phyloP scores from a whole-genome alignment of 2,113 vertebrate species.

The zebrafish (Danio rerio) region DNA sequence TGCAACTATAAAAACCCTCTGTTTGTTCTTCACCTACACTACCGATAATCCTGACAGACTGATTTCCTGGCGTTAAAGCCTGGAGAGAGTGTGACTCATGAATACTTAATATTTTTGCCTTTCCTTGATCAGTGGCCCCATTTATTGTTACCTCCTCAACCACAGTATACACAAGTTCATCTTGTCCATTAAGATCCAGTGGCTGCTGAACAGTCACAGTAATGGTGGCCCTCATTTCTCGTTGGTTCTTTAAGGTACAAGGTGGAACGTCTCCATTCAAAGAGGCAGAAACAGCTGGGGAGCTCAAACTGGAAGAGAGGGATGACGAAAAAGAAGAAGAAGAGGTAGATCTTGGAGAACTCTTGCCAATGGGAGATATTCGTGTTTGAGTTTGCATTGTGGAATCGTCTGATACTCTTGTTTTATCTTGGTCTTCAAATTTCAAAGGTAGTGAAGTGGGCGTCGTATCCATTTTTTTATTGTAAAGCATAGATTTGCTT shows the following conservation, averaged over 20 bases:
- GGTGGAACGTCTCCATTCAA: slow-evolving; percentile 61
- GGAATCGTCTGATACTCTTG: slow-evolving; percentile 69
- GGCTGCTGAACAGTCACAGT: slow-evolving; percentile 95
- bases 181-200: slow-evolving; percentile 90
- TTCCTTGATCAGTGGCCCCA: slow-evolving; percentile 80
- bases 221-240: slow-evolving; percentile 88
- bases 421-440: slow-evolving; percentile 61
- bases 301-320: slow-evolving; percentile 59
- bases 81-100: slow-evolving; percentile 86
- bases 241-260: slow-evolving; percentile 68
- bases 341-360: slow-evolving; percentile 68
- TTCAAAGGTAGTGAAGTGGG: slow-evolving; percentile 63
- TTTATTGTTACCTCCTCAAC: slow-evolving; percentile 94
- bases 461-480: slow-evolving; percentile 40
- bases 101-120: slow-evolving; percentile 91
- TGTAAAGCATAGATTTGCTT: slow-evolving; percentile 11
- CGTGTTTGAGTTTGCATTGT: slow-evolving; percentile 82
- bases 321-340: slow-evolving; percentile 76
- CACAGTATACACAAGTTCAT: slow-evolving; percentile 95
- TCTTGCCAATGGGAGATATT: slow-evolving; percentile 90
- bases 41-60: slow-evolving; percentile 93
- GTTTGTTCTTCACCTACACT: slow-evolving; percentile 82
- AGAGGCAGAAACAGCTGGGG: slow-evolving; percentile 71
- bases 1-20: slow-evolving; percentile 13
- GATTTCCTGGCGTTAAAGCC: slow-evolving; percentile 78